Evolutionary conservation across 2,113 vertebrate genomes (phyloP).

Genomic region (Stercorarius parasiticus): DNA sequence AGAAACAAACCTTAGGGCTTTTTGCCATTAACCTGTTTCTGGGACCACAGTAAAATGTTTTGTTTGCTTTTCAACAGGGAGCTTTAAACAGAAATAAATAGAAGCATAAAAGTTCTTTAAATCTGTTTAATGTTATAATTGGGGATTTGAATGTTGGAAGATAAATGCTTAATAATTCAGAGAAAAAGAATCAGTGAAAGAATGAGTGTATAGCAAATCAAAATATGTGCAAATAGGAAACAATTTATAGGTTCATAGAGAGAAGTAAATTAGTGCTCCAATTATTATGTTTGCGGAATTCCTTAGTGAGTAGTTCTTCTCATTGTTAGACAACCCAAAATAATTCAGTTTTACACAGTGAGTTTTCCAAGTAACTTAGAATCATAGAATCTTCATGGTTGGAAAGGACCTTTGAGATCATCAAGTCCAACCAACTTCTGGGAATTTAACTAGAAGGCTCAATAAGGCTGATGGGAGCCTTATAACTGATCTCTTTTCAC

Average conservation of each 20-base stretch:
- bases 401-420: too few relatives aligned
- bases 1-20: not conserved
- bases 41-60: not conserved
- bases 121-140: conserved; percentile 27
- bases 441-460: not conserved
- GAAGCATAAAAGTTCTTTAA: not conserved
- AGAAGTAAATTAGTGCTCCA: conserved; percentile 49
- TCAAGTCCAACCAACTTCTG: too few relatives aligned
- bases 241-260: conserved; percentile 30
- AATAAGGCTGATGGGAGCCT: not conserved
- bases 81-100: conserved; percentile 11
- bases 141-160: not conserved
- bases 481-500: not conserved
- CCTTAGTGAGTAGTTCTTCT: conserved; percentile 35
- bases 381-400: too few relatives aligned
- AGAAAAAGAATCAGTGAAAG: not conserved
- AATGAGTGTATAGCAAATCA: not conserved
- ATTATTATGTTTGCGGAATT: conserved; percentile 53
- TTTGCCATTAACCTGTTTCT: not conserved
- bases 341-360: conserved; percentile 7
- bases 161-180: conserved; percentile 53
- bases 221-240: conserved; percentile 17
- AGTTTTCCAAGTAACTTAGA: not conserved
- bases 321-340: conserved; percentile 24
- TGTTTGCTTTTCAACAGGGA: conserved; percentile 2